phyloP scores from a whole-genome alignment of 2,113 vertebrate species.

The Mus spicilegus region DNA sequence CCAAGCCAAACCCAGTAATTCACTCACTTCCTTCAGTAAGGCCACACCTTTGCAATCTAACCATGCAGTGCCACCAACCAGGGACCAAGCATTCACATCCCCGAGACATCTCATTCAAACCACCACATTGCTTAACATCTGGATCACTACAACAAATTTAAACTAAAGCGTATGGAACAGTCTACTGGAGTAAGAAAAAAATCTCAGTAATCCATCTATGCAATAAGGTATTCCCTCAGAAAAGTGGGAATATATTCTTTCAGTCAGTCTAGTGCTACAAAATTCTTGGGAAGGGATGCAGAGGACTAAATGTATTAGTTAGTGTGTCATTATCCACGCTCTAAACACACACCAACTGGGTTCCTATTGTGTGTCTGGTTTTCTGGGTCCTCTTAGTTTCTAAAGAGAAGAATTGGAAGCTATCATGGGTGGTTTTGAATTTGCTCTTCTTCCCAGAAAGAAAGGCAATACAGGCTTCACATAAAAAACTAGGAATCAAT shows the following conservation, averaged over 20 bases:
- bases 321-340: background rate
- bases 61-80: background rate
- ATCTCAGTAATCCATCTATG: background rate
- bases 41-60: background rate
- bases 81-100: background rate
- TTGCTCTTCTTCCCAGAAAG: background rate
- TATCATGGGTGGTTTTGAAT: background rate
- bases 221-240: background rate
- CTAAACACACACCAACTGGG: background rate
- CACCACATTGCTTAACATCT: background rate
- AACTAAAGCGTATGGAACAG: background rate
- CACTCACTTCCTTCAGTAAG: background rate
- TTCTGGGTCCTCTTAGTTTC: conserved; percentile 7
- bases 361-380: background rate
- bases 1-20: background rate
- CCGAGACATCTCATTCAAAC: background rate
- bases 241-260: background rate
- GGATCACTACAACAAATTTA: background rate
- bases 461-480: background rate
- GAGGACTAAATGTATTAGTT: background rate
- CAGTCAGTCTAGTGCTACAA: background rate
- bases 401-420: background rate
- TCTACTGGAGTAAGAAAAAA: background rate
- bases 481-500: background rate
- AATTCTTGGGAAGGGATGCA: background rate